A percentile compares a stretch with the other conserved stretches of the same genome.
phyloP scores from a whole-genome alignment of 1,140 invertebrate species.

The Eulimnadia texana region DNA sequence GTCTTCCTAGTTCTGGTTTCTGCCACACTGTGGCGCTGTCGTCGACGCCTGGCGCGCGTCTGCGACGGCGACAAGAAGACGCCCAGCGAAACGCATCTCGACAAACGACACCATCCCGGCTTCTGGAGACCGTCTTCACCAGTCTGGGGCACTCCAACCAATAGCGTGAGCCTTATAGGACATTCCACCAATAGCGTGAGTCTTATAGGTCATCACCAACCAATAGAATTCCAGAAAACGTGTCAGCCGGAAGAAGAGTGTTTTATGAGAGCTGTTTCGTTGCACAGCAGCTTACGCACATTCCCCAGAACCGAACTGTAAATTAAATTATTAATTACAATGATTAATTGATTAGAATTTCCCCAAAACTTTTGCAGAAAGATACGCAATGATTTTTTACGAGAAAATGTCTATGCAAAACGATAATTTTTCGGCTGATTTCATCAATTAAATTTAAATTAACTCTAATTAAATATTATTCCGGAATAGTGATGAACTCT shows the following conservation, averaged over 20 bases:
- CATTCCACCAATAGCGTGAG: slow-evolving; percentile 3
- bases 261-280: slow-evolving; percentile 10
- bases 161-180: too few species aligned
- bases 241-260: slow-evolving; percentile 12
- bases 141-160: background rate
- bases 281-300: slow-evolving; percentile 12
- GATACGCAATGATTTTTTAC: too few species aligned
- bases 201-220: background rate
- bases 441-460: too few species aligned
- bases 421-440: too few species aligned
- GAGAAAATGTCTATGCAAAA: too few species aligned
- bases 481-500: too few species aligned
- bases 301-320: slow-evolving; percentile 15
- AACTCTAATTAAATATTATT: too few species aligned
- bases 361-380: too few species aligned
- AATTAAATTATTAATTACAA: too few species aligned
- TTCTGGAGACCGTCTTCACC: slow-evolving; percentile 16
- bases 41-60: slow-evolving; percentile 54
- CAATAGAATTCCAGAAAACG: slow-evolving; percentile 12
- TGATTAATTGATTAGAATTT: too few species aligned
- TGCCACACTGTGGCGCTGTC: slow-evolving; percentile 57
- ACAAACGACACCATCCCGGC: slow-evolving; percentile 8
- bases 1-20: slow-evolving; percentile 48
- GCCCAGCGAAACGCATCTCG: background rate
- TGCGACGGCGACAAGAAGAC: slow-evolving; percentile 25